phyloP scores from a whole-genome alignment of 2,797 vertebrate genomes.

The Clarias pachynema region DNA sequence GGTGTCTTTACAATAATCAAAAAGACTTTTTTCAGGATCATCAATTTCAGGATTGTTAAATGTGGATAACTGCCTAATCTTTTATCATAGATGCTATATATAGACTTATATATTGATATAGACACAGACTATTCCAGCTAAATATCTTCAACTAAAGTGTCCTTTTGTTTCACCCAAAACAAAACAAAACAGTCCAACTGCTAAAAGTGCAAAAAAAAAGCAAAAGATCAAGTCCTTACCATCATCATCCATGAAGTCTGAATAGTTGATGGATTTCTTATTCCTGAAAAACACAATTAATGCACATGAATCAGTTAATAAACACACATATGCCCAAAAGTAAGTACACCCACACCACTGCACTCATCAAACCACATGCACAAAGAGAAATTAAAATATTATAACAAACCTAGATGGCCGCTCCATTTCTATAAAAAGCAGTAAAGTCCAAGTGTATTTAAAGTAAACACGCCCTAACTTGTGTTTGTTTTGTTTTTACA shows the following conservation, averaged over 20 bases:
- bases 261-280: slow-evolving; percentile 83
- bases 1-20: no score
- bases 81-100: no score
- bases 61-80: no score
- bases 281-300: slow-evolving; percentile 69
- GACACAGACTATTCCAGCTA: not conserved
- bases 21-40: no score
- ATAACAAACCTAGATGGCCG: slow-evolving; percentile 70
- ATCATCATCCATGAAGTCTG: slow-evolving; percentile 79
- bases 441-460: not conserved
- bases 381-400: not conserved
- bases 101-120: no score
- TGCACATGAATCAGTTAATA: not conserved
- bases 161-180: not conserved
- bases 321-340: not conserved
- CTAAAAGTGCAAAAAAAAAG: not conserved
- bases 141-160: not conserved
- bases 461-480: not conserved
- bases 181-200: not conserved
- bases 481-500: not conserved
- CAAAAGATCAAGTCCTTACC: not conserved
- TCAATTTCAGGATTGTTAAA: no score
- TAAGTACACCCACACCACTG: not conserved
- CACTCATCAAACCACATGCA: not conserved
- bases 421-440: slow-evolving; percentile 64